phyloP scores from a whole-genome alignment of 2,113 vertebrate species.

The Semnornis frantzii region DNA sequence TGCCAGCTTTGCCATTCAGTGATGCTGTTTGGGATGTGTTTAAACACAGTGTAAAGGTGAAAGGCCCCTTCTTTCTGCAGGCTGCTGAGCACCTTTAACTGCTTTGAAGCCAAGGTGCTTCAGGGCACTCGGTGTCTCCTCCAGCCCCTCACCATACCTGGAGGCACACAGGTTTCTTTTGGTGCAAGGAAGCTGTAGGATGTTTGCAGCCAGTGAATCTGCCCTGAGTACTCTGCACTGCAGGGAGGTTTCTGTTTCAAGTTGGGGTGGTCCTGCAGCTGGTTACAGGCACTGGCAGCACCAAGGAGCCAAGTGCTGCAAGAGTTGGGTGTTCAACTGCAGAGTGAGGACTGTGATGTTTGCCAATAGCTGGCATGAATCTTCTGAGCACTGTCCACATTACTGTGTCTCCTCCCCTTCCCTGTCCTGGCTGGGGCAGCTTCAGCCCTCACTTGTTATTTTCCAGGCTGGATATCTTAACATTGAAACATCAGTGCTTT shows the following conservation, averaged over 20 bases:
- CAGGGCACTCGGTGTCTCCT: background rate
- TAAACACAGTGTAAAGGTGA: background rate
- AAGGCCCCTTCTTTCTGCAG: background rate
- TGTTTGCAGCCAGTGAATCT: background rate
- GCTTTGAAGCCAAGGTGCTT: background rate
- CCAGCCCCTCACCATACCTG: too few relatives aligned
- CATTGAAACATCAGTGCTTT: accelerated
- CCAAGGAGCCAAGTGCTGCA: background rate
- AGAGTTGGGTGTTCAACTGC: background rate
- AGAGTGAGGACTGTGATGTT: background rate
- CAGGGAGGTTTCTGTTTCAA: background rate
- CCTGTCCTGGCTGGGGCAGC: background rate
- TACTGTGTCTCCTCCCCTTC: background rate
- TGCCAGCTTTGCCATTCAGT: background rate
- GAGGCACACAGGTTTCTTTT: background rate
- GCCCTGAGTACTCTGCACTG: background rate
- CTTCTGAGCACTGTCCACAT: background rate
- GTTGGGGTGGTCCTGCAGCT: background rate
- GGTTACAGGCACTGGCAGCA: background rate
- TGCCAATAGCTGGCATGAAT: background rate
- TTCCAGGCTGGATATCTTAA: background rate
- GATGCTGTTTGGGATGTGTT: background rate
- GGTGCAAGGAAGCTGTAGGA: background rate
- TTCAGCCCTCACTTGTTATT: background rate
- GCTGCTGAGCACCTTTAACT: background rate